Conservation (phyloP, 1,140 invertebrate species). For the Babylonia areolata region DNA sequence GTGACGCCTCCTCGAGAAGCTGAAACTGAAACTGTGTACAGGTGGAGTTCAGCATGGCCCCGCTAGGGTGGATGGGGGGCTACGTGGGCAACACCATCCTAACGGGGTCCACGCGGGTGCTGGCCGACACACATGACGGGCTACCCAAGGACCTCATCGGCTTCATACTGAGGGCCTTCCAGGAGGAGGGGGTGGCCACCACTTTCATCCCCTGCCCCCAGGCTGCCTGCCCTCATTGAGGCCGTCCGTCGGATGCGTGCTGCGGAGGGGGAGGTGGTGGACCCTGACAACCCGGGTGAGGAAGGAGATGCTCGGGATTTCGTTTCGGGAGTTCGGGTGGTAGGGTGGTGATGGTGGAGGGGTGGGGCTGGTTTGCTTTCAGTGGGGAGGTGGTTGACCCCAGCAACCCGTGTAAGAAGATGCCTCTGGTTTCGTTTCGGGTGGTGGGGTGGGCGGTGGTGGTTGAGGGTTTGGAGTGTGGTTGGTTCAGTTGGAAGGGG, state of each 20-base stretch:
- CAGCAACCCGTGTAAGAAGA: too few relatives aligned
- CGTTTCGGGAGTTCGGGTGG: too few relatives aligned
- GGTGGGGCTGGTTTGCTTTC: too few relatives aligned
- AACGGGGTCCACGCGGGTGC: not conserved
- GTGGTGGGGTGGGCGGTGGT: too few relatives aligned
- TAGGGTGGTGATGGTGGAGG: too few relatives aligned
- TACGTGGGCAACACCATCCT: not conserved
- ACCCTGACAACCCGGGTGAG: not conserved
- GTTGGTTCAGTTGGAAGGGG: too few relatives aligned
- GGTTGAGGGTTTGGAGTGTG: too few relatives aligned
- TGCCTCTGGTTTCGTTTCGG: too few relatives aligned
- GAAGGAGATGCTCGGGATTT: not conserved
- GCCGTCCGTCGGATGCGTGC: not conserved
- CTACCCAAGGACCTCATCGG: not conserved
- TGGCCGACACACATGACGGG: not conserved
- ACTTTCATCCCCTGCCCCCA: not conserved
- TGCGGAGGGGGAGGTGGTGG: not conserved
- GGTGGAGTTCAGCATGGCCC: not conserved
- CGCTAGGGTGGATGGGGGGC: constrained; percentile 21
- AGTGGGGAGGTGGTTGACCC: too few relatives aligned
- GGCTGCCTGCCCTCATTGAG: not conserved
- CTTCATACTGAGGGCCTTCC: not conserved
- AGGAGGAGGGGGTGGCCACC: not conserved
- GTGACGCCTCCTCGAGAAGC: too few relatives aligned
- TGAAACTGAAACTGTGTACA: too few relatives aligned